These are phyloP conservation scores for Drosophila subobscura DNA, from an alignment of 1,140 invertebrate species.

Conservation along the genomic window DNA sequence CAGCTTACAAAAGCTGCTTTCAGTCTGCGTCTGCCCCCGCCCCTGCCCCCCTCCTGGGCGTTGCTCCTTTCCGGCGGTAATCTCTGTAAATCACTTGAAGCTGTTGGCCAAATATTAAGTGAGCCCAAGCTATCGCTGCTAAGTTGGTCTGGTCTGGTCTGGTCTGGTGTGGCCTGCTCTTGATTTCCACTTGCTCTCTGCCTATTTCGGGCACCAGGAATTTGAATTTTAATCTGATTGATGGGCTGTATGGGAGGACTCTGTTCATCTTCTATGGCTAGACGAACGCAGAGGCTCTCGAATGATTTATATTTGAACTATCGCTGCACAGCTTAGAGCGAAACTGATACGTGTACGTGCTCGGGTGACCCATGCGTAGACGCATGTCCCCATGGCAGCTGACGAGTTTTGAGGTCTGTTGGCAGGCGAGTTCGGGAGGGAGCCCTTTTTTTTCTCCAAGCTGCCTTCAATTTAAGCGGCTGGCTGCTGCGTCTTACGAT, in stretches of 20 bases:
- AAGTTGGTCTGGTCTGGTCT: neutral
- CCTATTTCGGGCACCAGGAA: conserved; percentile 31
- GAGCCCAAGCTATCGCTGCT: conserved; percentile 11
- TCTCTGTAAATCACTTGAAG: conserved; percentile 53
- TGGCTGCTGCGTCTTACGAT: too few relatives aligned
- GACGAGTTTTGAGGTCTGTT: too few relatives aligned
- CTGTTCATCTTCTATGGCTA: neutral
- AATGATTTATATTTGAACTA: too few relatives aligned
- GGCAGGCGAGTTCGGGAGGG: too few relatives aligned
- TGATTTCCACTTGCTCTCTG: conserved; percentile 20
- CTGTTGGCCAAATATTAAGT: conserved; percentile 53
- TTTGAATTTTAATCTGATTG: conserved; percentile 55
- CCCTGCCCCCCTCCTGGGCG: neutral
- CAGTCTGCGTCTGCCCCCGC: neutral
- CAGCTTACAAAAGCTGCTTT: conserved; percentile 58
- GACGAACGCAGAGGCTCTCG: too few relatives aligned
- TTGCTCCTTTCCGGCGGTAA: conserved; percentile 32
- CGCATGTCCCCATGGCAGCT: too few relatives aligned
- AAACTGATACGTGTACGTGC: too few relatives aligned
- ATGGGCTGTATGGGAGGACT: conserved; percentile 23
- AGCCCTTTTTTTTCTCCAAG: too few relatives aligned
- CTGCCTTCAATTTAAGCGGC: too few relatives aligned
- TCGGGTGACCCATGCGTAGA: too few relatives aligned
- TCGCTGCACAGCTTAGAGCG: too few relatives aligned
- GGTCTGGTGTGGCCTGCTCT: neutral